Conservation (phyloP, 2,797 vertebrate species). For the Aldrovandia affinis region DNA sequence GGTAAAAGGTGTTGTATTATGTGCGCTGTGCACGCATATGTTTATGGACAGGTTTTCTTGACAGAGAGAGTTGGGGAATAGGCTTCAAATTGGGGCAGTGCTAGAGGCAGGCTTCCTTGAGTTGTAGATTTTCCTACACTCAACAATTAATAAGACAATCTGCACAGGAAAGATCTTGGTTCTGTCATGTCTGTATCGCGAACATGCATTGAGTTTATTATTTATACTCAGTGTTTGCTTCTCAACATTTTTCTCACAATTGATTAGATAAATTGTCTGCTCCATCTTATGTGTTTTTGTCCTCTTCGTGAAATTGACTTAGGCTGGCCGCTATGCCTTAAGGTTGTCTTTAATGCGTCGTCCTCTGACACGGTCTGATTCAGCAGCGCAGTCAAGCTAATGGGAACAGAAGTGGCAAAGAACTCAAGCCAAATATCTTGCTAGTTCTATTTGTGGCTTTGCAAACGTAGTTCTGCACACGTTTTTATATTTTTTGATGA, state of each 20-base stretch:
- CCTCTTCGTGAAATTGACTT: not conserved
- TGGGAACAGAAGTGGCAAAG: not conserved
- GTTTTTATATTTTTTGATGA: not conserved
- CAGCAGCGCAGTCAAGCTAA: not conserved
- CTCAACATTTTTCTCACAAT: not conserved
- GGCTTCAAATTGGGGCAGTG: no score
- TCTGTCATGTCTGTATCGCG: constrained; percentile 6
- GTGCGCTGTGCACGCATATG: not conserved
- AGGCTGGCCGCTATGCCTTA: not conserved
- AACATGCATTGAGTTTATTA: not conserved
- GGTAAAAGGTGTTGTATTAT: not conserved
- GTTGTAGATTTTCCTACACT: constrained; percentile 19
- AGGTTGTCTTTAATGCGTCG: not conserved
- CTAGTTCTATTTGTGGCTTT: not conserved
- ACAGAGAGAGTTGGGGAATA: not conserved
- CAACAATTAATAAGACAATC: constrained; percentile 2
- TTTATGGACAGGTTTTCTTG: not conserved
- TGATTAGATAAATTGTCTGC: not conserved
- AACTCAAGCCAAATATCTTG: not conserved
- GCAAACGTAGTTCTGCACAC: not conserved
- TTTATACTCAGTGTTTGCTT: not conserved
- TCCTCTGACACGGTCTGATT: not conserved
- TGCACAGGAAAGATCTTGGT: not conserved
- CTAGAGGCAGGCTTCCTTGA: no score
- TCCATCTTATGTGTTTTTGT: not conserved